Conservation (phyloP, 2,797 vertebrate species). For the Danio choprae region DNA sequence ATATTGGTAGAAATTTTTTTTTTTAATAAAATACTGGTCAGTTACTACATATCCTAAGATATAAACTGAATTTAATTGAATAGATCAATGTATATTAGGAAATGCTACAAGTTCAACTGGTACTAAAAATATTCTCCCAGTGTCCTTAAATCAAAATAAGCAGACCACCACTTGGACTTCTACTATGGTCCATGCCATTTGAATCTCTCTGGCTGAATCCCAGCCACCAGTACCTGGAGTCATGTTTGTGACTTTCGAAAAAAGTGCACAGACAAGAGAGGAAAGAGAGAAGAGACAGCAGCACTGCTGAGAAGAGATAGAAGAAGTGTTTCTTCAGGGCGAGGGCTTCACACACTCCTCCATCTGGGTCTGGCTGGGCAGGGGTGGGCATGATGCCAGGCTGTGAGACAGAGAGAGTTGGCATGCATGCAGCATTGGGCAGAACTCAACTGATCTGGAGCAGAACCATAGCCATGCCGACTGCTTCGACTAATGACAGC, state of each 20-base stretch:
- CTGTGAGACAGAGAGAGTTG: conserved; percentile 77
- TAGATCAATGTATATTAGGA: not conserved
- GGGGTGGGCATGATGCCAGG: conserved; percentile 73
- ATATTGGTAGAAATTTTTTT: not conserved
- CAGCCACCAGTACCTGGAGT: conserved; percentile 38
- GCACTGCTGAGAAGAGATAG: conserved; percentile 59
- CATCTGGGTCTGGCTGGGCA: conserved; percentile 77
- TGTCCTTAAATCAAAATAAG: conserved; percentile 26
- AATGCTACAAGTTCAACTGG: conserved; percentile 10
- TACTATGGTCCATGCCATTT: conserved; percentile 24
- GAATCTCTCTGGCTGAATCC: conserved; percentile 23
- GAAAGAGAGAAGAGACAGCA: conserved; percentile 62
- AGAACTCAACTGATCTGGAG: conserved; percentile 79
- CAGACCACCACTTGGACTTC: conserved; percentile 9
- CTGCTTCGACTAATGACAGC: conserved; percentile 79
- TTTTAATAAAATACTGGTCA: not conserved
- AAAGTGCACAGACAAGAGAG: conserved; percentile 43
- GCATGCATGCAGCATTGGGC: conserved; percentile 63
- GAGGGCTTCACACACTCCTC: conserved; percentile 68
- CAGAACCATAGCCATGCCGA: conserved; percentile 77
- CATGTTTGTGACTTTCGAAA: conserved; percentile 51
- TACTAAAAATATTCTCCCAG: not conserved
- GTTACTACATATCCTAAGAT: not conserved
- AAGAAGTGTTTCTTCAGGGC: conserved; percentile 74
- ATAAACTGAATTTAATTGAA: not conserved